Conservation (phyloP, 2,797 vertebrate genomes). For the Rhadinocentrus ornatus region DNA sequence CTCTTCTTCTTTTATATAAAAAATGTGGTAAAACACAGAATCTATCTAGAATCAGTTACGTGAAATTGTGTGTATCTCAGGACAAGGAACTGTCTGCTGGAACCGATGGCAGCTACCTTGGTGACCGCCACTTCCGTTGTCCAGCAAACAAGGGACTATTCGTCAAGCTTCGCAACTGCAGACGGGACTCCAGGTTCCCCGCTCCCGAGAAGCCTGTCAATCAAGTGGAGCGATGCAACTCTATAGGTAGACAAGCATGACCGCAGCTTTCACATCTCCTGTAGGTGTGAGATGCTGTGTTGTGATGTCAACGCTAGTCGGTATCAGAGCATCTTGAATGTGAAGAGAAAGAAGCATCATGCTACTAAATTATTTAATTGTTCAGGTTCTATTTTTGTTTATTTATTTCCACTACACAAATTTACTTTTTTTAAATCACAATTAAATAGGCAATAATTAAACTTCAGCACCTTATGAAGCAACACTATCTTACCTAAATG, state of each 20-base stretch:
- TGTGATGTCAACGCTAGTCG: too few species aligned
- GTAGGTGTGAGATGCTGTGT: too few species aligned
- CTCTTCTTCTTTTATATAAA: too few species aligned
- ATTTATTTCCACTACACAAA: not conserved
- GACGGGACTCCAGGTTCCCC: conserved; percentile 86
- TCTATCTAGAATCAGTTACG: not conserved
- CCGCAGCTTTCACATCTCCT: not conserved
- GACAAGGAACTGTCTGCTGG: conserved; percentile 84
- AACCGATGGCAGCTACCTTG: conserved; percentile 86
- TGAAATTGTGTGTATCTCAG: conserved; percentile 55
- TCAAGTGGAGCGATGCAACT: conserved; percentile 88
- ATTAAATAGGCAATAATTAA: not conserved
- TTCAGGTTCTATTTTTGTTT: not conserved
- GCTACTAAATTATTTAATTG: not conserved
- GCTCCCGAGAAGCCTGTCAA: conserved; percentile 80
- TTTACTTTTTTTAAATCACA: not conserved
- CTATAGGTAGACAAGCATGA: conserved; percentile 74
- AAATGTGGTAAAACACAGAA: not conserved
- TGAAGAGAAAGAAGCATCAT: not conserved
- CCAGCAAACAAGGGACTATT: conserved; percentile 86
- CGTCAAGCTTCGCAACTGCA: conserved; percentile 84
- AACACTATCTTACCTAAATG: not conserved
- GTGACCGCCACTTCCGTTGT: conserved; percentile 84
- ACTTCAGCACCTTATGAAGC: not conserved
- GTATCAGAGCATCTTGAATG: too few species aligned